phyloP scores from a whole-genome alignment of 2,113 vertebrate genomes.

The Zosterops japonicus region DNA sequence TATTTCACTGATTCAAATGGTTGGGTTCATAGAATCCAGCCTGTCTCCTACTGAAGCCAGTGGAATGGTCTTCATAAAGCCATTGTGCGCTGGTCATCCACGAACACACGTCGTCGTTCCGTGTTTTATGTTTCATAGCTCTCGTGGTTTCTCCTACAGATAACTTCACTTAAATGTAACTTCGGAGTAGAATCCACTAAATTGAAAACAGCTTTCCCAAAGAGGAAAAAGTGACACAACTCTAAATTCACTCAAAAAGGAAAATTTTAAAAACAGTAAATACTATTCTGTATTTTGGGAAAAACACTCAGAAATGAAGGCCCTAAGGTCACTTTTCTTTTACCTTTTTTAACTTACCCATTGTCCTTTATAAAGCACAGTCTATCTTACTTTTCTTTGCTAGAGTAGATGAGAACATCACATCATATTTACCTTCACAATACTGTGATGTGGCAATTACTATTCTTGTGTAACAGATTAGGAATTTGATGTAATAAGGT shows the following conservation, averaged over 20 bases:
- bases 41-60: background rate
- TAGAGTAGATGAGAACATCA: background rate
- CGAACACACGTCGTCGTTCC: fast-evolving
- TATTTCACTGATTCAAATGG: background rate
- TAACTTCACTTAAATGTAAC: background rate
- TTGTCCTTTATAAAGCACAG: background rate
- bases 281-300: background rate
- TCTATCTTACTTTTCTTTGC: background rate
- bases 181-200: background rate
- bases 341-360: background rate
- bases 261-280: background rate
- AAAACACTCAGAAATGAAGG: background rate
- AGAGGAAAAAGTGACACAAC: background rate
- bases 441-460: background rate
- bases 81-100: fast-evolving
- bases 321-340: background rate
- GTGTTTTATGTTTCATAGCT: background rate
- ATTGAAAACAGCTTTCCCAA: background rate
- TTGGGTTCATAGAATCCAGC: background rate
- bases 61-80: background rate
- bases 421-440: background rate
- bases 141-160: background rate
- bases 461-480: background rate
- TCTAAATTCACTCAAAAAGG: background rate
- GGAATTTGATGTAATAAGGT: background rate